Conservation (phyloP, 2,888 invertebrate genomes). For the Chrysina gloriosa region DNA sequence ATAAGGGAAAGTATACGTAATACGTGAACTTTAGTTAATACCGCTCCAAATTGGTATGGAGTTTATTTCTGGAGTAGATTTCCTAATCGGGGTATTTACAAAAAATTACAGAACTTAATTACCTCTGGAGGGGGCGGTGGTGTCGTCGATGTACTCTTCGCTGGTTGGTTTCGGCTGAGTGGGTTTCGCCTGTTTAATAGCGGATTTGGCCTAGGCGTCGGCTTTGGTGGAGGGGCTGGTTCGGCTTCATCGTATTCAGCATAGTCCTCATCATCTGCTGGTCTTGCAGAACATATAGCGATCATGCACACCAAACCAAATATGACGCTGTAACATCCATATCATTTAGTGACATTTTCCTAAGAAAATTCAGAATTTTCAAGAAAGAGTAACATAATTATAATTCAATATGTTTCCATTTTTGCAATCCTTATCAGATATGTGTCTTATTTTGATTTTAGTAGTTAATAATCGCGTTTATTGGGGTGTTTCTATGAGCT, state of each 20-base stretch:
- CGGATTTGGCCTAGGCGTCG: conserved; percentile 53
- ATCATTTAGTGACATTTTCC: background rate
- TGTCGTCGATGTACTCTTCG: conserved; percentile 60
- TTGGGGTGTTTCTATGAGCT: no score
- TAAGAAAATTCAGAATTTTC: no score
- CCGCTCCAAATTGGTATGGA: no score
- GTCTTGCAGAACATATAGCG: conserved; percentile 57
- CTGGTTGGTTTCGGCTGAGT: conserved; percentile 55
- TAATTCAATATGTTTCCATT: no score
- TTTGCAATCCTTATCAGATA: no score
- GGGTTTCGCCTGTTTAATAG: conserved; percentile 62
- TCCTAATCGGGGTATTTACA: background rate
- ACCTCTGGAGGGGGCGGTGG: conserved; percentile 56
- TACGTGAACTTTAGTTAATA: no score
- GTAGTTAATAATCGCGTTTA: no score
- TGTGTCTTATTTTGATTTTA: no score
- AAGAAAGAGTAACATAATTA: no score
- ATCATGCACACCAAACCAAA: conserved; percentile 57
- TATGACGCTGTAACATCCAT: conserved; percentile 55
- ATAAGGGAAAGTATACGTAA: no score
- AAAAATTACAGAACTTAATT: conserved; percentile 29
- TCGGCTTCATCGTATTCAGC: conserved; percentile 60
- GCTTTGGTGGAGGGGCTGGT: conserved; percentile 60
- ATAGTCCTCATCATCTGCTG: conserved; percentile 59
- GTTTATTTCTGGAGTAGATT: no score